Conservation (phyloP, 2,797 vertebrate species). For the Hoplostethus mediterraneus region DNA sequence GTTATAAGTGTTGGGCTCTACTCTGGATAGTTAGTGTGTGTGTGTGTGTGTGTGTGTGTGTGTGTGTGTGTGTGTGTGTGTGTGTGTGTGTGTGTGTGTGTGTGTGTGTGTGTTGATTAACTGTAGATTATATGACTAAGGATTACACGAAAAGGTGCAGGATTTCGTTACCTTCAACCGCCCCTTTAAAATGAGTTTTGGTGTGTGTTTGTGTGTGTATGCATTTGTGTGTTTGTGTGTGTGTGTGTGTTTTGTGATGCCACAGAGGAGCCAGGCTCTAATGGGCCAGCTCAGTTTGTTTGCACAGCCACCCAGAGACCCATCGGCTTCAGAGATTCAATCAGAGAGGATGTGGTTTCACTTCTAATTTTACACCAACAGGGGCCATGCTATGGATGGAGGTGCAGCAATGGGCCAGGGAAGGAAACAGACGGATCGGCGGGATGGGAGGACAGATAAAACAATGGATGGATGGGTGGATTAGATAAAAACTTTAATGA, state of each 20-base stretch:
- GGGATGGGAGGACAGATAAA: not conserved
- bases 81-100: no score
- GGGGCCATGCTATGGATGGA: slow-evolving; percentile 28
- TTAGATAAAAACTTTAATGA: not conserved
- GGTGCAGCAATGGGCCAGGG: not conserved
- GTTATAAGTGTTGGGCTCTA: no score
- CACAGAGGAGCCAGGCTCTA: slow-evolving; percentile 55
- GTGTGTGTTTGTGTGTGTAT: slow-evolving; percentile 12
- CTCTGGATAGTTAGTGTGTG: no score
- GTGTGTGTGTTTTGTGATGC: slow-evolving; percentile 20
- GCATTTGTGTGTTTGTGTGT: slow-evolving; percentile 23
- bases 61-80: not conserved
- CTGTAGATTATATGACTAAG: slow-evolving; percentile 37
- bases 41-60: not conserved
- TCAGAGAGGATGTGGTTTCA: slow-evolving; percentile 81
- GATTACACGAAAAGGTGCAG: slow-evolving; percentile 33
- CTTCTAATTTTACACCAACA: slow-evolving; percentile 76
- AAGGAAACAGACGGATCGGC: slow-evolving; percentile 1
- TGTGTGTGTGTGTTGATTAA: slow-evolving; percentile 12
- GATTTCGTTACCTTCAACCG: slow-evolving; percentile 32
- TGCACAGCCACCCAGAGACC: slow-evolving; percentile 73
- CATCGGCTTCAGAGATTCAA: slow-evolving; percentile 74
- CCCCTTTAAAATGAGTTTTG: slow-evolving; percentile 40
- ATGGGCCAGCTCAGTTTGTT: slow-evolving; percentile 73
- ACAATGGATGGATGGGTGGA: slow-evolving; percentile 35